Conservation (phyloP, 2,113 vertebrate species). For the Aplodontia rufa region DNA sequence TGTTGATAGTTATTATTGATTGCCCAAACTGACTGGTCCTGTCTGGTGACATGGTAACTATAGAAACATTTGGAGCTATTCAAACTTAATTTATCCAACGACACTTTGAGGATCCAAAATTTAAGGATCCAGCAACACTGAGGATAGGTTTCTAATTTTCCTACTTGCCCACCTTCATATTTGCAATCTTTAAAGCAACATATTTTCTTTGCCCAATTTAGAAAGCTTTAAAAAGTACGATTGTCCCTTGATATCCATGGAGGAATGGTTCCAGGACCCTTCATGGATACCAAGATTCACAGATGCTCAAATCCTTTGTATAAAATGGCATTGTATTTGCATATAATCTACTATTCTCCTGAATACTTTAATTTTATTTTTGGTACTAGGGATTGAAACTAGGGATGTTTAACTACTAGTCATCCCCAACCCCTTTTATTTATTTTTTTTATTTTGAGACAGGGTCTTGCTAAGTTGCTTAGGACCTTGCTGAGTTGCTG, state of each 20-base stretch:
- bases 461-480: too few species aligned
- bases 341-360: not conserved
- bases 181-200: not conserved
- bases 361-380: not conserved
- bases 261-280: not conserved
- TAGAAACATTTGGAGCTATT: not conserved
- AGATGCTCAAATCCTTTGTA: not conserved
- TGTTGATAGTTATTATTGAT: slow-evolving; percentile 4
- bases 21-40: not conserved
- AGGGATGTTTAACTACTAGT: too few species aligned
- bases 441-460: too few species aligned
- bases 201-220: slow-evolving; percentile 48
- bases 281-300: not conserved
- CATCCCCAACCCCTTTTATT: too few species aligned
- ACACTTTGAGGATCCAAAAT: not conserved
- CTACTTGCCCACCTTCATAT: not conserved
- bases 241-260: not conserved
- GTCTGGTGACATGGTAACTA: slow-evolving; percentile 24
- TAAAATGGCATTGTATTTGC: not conserved
- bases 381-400: too few species aligned
- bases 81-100: slow-evolving; percentile 32
- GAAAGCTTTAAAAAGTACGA: slow-evolving; percentile 23
- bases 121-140: not conserved
- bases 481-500: too few species aligned
- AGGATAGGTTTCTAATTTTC: slow-evolving; percentile 33